phyloP scores from a whole-genome alignment of 1,140 invertebrate species.

The Anoplolepis gracilipes region DNA sequence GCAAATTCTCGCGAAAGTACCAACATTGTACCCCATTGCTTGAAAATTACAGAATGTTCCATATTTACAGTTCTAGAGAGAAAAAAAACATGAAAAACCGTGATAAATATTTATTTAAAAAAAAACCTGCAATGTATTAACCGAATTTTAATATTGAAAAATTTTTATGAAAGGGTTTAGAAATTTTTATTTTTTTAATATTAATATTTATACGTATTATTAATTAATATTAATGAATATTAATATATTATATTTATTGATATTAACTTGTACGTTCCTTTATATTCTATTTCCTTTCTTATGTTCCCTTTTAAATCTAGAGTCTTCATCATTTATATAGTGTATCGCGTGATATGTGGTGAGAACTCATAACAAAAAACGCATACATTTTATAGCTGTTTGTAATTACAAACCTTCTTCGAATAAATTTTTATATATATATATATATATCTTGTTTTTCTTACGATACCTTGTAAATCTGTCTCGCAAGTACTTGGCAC shows the following conservation, averaged over 20 bases:
- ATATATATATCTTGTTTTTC: not conserved
- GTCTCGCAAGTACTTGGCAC: not conserved
- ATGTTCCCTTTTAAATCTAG: not conserved
- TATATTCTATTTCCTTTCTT: not conserved
- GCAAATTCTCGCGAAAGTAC: constrained; percentile 29
- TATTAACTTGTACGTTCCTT: no score
- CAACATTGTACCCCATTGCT: not conserved
- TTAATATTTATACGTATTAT: no score
- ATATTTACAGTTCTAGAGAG: not conserved
- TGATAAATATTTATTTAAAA: not conserved
- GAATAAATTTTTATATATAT: not conserved
- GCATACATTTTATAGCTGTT: not conserved
- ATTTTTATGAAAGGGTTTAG: not conserved
- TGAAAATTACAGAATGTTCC: not conserved
- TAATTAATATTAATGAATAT: no score
- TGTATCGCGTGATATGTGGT: no score
- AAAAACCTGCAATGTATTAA: no score
- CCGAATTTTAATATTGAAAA: not conserved
- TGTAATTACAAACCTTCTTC: not conserved
- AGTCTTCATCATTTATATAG: not conserved
- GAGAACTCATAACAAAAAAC: not conserved
- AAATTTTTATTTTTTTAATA: not conserved
- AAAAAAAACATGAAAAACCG: not conserved
- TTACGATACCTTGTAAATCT: not conserved
- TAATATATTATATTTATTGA: no score